These are phyloP conservation scores for Perca fluviatilis DNA, from an alignment of 2,113 vertebrate species.

Conservation along the genomic window DNA sequence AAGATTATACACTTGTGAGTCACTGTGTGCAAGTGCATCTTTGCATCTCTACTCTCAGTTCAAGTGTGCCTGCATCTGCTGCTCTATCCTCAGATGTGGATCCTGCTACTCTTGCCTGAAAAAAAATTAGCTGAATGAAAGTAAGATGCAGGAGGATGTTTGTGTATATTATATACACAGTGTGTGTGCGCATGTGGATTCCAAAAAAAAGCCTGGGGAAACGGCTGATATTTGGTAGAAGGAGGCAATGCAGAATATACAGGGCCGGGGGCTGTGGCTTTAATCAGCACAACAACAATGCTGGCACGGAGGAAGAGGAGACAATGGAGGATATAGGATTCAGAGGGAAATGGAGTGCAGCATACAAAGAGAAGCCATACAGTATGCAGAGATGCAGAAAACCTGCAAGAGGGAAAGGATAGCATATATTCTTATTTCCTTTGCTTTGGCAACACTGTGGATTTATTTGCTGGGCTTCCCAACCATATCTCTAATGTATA, in stretches of 20 bases:
- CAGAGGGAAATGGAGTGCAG: slow-evolving; percentile 15
- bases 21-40: not conserved
- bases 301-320: slow-evolving; percentile 18
- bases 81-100: slow-evolving; percentile 1
- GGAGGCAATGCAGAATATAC: slow-evolving; percentile 7
- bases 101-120: not conserved
- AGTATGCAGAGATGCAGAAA: not conserved
- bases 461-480: not conserved
- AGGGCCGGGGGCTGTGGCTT: slow-evolving; percentile 1
- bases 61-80: not conserved
- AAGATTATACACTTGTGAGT: not conserved
- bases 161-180: slow-evolving; percentile 2
- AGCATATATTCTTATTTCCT: no score
- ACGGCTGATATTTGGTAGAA: slow-evolving; percentile 19
- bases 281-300: slow-evolving; percentile 20
- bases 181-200: not conserved
- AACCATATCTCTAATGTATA: not conserved
- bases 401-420: not conserved
- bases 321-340: slow-evolving; percentile 23
- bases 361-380: not conserved
- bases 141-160: slow-evolving; percentile 3
- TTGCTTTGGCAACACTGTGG: not conserved
- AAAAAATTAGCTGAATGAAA: slow-evolving; percentile 11
- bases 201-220: not conserved
- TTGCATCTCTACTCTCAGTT: not conserved